Base-by-base conservation (phyloP, 2,888 invertebrate genomes). In the Erynnis tages region DNA sequence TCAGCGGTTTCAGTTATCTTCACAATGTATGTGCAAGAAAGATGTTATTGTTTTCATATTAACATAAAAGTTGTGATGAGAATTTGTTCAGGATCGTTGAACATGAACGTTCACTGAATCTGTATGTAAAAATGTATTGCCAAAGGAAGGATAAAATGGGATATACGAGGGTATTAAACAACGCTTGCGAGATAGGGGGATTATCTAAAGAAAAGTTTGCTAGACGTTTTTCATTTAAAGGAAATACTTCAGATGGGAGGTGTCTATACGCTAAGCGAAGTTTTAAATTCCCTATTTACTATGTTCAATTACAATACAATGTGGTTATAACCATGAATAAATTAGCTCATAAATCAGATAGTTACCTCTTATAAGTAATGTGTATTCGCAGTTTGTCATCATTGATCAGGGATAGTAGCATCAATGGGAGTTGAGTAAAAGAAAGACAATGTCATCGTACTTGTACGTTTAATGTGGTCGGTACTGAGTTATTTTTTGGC, bases 61-160 rank as follows among this genome's bases (percentile, higher is more conserved):
- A 21, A 58, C 55, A 64, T 56, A 60, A 65, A 69, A 65, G 61
- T 65, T 63, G 63, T 64, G 59, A 66, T 63, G 66, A 66, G 67
- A 57, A 58, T 61, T 64, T 64, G 59, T 63, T 58, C 55, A 52
- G 48, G 58, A 59, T 62, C 62, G 59, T 54, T 57, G 59, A 61
- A 61, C 57, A 59, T 59, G 55, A 66, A 67, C 61, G 65, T 61
- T 34, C 23, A 35, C 34, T 35, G 16, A 23, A 37, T 47, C 29
- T 47, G 29, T 17, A 37, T 48, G 19, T 38, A 23, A 48, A 47
- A 14, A 30, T 38, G 10, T 48, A 38, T 30, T 48, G 30, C 38
- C 38, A 40, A 8, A 29, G 37, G 14, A 40, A 48, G 14, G 48
- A 30, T 37, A 38, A 48, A 38, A 44, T 35, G 45, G 34, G 34